A percentile compares a stretch with the other conserved stretches of the same genome.
Conservation (phyloP, 1,140 invertebrate species). For the Arion vulgaris region DNA sequence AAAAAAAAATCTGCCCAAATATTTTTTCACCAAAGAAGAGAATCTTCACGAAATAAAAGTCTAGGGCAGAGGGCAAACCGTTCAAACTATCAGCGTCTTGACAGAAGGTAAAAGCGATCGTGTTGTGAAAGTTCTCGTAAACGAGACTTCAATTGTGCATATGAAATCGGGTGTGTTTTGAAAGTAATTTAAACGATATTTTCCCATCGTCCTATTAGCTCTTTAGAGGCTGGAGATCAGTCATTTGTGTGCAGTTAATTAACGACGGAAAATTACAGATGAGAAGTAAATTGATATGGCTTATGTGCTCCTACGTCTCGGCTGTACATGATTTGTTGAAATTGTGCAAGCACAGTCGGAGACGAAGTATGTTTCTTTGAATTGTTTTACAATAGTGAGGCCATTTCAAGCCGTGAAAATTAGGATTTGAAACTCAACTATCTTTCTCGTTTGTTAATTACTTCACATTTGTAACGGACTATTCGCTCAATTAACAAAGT, state of each 20-base stretch:
- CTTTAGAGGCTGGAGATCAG: background rate
- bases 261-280: background rate
- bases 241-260: slow-evolving; percentile 10
- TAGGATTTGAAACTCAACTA: background rate
- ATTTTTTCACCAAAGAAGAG: background rate
- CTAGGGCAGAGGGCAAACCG: slow-evolving; percentile 1
- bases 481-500: background rate
- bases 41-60: background rate
- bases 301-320: background rate
- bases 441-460: background rate
- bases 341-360: background rate
- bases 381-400: slow-evolving; percentile 7
- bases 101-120: background rate
- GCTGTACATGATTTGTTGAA: background rate
- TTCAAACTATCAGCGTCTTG: background rate
- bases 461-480: background rate
- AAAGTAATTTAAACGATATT: slow-evolving; percentile 13
- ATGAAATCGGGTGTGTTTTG: background rate
- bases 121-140: slow-evolving; percentile 1
- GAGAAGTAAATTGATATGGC: background rate
- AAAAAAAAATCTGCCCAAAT: background rate
- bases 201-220: slow-evolving; percentile 3
- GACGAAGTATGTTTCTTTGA: background rate
- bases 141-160: background rate
- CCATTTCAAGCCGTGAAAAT: background rate